phyloP scores from a whole-genome alignment of 1,140 invertebrate species.

The Ceratosolen fusciceps region DNA sequence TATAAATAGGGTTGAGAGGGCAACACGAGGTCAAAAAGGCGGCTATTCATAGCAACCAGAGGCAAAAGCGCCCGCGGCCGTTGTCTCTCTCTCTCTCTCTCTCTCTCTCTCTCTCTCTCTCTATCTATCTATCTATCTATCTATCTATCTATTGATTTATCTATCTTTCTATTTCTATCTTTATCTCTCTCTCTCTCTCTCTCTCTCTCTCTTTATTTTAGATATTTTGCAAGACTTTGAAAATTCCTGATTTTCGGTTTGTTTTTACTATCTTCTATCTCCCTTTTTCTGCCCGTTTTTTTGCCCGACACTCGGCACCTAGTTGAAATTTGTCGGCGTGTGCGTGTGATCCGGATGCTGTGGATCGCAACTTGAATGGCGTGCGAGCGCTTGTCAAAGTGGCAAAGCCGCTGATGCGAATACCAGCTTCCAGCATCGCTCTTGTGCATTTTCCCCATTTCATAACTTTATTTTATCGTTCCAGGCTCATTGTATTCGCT shows the following conservation, averaged over 20 bases:
- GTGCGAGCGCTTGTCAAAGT: conserved; percentile 40
- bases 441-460: not conserved
- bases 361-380: conserved; percentile 42
- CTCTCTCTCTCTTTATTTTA: too few relatives aligned
- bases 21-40: conserved; percentile 57
- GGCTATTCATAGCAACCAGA: conserved; percentile 61
- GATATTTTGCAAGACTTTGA: conserved; percentile 64
- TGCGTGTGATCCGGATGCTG: not conserved
- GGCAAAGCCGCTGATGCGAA: conserved; percentile 42
- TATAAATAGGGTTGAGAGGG: conserved; percentile 58
- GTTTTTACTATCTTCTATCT: conserved; percentile 52
- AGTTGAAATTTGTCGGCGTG: too few relatives aligned
- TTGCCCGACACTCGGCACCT: not conserved
- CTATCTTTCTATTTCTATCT: too few relatives aligned
- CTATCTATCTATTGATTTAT: too few relatives aligned
- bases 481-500: not conserved
- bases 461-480: not conserved
- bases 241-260: conserved; percentile 59
- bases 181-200: too few relatives aligned
- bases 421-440: conserved; percentile 35
- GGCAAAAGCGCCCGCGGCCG: not conserved
- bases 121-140: too few relatives aligned
- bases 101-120: too few relatives aligned
- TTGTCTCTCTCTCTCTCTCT: too few relatives aligned
- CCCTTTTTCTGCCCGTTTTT: not conserved